phyloP scores from a whole-genome alignment of 2,113 vertebrate genomes.

The Pseudopodoces humilis region DNA sequence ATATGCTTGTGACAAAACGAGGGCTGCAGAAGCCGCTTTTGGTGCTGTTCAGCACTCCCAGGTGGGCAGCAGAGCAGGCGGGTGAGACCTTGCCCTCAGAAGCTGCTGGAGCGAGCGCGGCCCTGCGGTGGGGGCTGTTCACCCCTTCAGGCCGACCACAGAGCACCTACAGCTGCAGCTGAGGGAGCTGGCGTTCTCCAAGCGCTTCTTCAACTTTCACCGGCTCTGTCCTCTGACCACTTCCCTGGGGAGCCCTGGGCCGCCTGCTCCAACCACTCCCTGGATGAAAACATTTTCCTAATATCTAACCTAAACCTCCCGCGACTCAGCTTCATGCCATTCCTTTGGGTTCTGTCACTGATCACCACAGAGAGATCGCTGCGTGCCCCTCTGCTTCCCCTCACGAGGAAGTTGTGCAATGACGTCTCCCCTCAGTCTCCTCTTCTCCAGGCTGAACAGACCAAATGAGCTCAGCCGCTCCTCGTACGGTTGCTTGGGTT shows the following conservation, averaged over 20 bases:
- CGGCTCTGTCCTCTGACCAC: not conserved
- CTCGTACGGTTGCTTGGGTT: rapidly evolving
- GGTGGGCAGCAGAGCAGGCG: rapidly evolving
- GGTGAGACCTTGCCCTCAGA: not conserved
- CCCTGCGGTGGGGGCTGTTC: rapidly evolving
- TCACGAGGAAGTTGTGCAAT: not conserved
- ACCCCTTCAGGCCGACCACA: rapidly evolving
- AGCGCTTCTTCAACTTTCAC: not conserved
- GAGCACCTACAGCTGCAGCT: not conserved
- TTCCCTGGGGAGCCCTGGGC: not conserved
- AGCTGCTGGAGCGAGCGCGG: not conserved
- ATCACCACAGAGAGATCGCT: not conserved
- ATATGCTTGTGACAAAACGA: rapidly evolving
- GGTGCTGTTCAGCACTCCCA: rapidly evolving
- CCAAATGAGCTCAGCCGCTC: not conserved
- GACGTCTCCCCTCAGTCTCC: not conserved
- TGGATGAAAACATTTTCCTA: not conserved
- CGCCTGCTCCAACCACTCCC: not conserved
- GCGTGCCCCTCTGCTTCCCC: not conserved
- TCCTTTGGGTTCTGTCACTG: not conserved
- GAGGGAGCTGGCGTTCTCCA: too few relatives aligned
- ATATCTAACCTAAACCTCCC: not conserved
- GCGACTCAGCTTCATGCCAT: not conserved
- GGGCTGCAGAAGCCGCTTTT: too few relatives aligned
- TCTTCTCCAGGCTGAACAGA: not conserved